Evolutionary conservation across 2,797 vertebrate genomes (phyloP).

Genomic region (Sebastes glaucus): DNA sequence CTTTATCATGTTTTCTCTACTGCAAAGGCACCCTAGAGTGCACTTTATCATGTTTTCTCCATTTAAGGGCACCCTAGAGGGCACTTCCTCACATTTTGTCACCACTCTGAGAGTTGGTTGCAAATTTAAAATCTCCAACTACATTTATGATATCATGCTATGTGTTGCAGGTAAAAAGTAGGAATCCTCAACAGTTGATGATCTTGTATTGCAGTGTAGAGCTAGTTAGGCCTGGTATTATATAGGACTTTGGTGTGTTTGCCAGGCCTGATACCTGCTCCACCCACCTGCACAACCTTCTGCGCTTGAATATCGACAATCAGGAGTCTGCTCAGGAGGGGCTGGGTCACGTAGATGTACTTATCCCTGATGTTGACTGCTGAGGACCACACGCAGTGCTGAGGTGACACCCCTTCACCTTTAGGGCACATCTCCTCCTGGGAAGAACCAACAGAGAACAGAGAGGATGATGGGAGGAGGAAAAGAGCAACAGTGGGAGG

Average conservation of each 20-base stretch:
- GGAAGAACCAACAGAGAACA: slow-evolving; percentile 40
- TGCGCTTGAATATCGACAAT: slow-evolving; percentile 92
- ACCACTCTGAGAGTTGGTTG: background rate
- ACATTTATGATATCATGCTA: background rate
- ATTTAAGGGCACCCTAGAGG: too few relatives aligned
- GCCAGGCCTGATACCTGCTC: background rate
- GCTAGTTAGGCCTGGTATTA: background rate
- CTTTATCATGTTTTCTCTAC: too few relatives aligned
- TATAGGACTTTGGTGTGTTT: background rate
- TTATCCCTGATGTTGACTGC: slow-evolving; percentile 92
- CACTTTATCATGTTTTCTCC: too few relatives aligned
- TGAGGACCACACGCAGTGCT: slow-evolving; percentile 91
- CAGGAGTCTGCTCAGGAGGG: slow-evolving; percentile 88
- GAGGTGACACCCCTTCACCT: slow-evolving; percentile 79
- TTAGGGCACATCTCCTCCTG: slow-evolving; percentile 95
- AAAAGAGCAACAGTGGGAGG: background rate
- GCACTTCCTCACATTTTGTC: too few relatives aligned
- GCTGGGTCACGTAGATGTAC: slow-evolving; percentile 93
- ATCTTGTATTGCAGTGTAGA: background rate
- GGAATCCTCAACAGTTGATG: background rate
- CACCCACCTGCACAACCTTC: slow-evolving; percentile 92
- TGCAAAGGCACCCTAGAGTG: too few relatives aligned
- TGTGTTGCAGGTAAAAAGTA: background rate
- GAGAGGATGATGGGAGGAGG: slow-evolving; percentile 14
- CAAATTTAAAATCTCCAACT: background rate